Conservation (phyloP, 2,888 invertebrate species). For the Caenorhabditis sp. region DNA sequence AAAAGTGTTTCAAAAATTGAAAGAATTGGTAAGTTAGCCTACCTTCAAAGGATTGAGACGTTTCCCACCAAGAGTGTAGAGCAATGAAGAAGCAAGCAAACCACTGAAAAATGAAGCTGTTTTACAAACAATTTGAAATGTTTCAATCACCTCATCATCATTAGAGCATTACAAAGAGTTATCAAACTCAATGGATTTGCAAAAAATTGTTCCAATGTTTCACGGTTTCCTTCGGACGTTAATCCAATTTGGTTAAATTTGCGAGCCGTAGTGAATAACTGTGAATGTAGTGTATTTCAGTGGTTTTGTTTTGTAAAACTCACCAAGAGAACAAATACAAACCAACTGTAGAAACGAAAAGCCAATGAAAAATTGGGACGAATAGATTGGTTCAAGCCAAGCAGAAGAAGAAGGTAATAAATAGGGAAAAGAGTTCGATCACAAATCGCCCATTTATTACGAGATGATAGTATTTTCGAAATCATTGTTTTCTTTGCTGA, state of each 20-base stretch:
- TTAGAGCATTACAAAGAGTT: conserved; percentile 49
- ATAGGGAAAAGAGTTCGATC: conserved; percentile 37
- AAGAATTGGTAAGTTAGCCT: background rate
- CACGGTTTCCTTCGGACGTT: conserved; percentile 30
- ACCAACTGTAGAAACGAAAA: conserved; percentile 40
- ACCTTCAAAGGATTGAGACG: conserved; percentile 34
- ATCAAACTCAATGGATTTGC: conserved; percentile 44
- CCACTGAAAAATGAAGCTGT: conserved; percentile 18
- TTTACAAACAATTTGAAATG: background rate
- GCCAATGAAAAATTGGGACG: conserved; percentile 19
- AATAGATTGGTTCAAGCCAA: conserved; percentile 36
- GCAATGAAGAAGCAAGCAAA: conserved; percentile 26
- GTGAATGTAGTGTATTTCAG: background rate
- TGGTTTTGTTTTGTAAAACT: background rate
- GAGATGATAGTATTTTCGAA: conserved; percentile 24
- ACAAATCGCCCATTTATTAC: conserved; percentile 34
- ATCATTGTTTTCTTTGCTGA: conserved; percentile 30
- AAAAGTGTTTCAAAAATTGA: background rate
- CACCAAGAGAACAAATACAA: conserved; percentile 35
- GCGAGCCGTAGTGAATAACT: conserved; percentile 44
- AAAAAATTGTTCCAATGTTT: conserved; percentile 30
- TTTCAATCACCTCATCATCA: conserved; percentile 44
- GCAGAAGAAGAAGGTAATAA: conserved; percentile 39
- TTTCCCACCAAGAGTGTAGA: conserved; percentile 32
- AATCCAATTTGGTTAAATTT: conserved; percentile 49